Evolutionary conservation across 2,888 invertebrate species (phyloP).

Genomic region (Platypus cylindrus): DNA sequence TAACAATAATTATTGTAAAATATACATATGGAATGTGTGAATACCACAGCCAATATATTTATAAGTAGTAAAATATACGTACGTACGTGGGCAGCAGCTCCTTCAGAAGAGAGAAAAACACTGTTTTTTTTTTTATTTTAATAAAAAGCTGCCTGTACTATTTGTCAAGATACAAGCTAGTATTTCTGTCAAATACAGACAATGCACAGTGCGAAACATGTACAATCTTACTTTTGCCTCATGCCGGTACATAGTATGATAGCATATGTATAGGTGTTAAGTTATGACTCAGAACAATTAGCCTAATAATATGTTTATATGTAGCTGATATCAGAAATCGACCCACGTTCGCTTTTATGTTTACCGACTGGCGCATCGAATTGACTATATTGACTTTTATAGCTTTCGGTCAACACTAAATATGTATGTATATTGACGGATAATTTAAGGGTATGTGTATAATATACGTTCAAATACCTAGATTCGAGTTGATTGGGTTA

Average conservation of each 20-base stretch:
- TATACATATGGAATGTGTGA: slow-evolving; percentile 15
- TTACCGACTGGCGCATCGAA: slow-evolving; percentile 13
- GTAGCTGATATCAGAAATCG: slow-evolving; percentile 22
- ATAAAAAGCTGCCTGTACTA: slow-evolving; percentile 23
- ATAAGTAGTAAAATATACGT: too few relatives aligned
- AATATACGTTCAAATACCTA: too few relatives aligned
- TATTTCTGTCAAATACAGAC: slow-evolving; percentile 31
- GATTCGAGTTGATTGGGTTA: too few relatives aligned
- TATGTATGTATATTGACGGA: too few relatives aligned
- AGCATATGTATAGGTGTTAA: slow-evolving; percentile 34
- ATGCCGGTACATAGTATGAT: slow-evolving; percentile 17
- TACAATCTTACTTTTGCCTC: slow-evolving; percentile 21
- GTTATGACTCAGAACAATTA: slow-evolving; percentile 33
- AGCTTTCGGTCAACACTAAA: neutral
- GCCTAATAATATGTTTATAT: slow-evolving; percentile 31
- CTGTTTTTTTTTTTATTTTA: too few relatives aligned
- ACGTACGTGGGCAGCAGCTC: slow-evolving; percentile 29
- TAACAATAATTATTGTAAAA: too few relatives aligned
- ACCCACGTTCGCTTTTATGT: slow-evolving; percentile 19
- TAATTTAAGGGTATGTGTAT: too few relatives aligned
- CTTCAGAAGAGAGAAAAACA: too few relatives aligned
- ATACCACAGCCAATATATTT: too few relatives aligned
- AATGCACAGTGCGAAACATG: slow-evolving; percentile 24
- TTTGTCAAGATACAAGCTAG: slow-evolving; percentile 30
- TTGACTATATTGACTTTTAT: slow-evolving; percentile 13